Evolutionary conservation across 1,140 invertebrate genomes (phyloP).

Genomic region (Aphelinus certus): DNA sequence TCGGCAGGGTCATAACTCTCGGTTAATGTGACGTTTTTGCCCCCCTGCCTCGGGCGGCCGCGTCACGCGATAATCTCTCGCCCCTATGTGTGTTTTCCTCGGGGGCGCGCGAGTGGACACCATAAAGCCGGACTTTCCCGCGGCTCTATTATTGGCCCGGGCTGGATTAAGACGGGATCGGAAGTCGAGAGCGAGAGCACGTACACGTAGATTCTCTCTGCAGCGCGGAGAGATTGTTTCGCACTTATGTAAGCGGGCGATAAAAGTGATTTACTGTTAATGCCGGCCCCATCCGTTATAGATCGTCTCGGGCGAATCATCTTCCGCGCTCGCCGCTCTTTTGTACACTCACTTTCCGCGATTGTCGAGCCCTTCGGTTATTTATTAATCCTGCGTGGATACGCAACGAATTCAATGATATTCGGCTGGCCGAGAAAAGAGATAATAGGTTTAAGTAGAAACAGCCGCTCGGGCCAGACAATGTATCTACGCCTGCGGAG

Average conservation of each 20-base stretch:
- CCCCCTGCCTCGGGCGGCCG: constrained; percentile 39
- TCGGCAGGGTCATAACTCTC: constrained; percentile 58
- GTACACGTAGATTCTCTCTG: background rate
- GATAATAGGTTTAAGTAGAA: no score
- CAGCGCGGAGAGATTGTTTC: constrained; percentile 6
- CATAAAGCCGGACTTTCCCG: no score
- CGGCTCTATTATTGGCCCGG: constrained; percentile 8
- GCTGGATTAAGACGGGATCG: constrained; percentile 10
- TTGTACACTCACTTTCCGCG: no score
- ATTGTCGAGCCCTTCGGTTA: no score
- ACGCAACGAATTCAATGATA: no score
- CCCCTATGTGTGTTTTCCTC: background rate
- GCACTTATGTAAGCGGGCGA: constrained; percentile 22
- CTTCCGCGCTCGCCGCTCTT: no score
- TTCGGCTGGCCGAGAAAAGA: no score
- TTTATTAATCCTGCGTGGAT: no score
- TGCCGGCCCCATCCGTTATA: background rate
- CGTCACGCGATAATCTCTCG: constrained; percentile 55
- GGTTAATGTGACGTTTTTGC: constrained; percentile 60
- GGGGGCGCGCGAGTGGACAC: constrained; percentile 2
- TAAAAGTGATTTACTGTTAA: constrained; percentile 40
- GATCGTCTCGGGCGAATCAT: no score
- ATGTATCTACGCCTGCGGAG: no score
- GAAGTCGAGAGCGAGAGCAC: background rate
- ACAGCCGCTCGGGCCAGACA: no score